Evolutionary conservation across 2,113 vertebrate genomes (phyloP), one percentile per base, ranked within the genome.

Genomic region (Heterotilapia buettikoferi): DNA sequence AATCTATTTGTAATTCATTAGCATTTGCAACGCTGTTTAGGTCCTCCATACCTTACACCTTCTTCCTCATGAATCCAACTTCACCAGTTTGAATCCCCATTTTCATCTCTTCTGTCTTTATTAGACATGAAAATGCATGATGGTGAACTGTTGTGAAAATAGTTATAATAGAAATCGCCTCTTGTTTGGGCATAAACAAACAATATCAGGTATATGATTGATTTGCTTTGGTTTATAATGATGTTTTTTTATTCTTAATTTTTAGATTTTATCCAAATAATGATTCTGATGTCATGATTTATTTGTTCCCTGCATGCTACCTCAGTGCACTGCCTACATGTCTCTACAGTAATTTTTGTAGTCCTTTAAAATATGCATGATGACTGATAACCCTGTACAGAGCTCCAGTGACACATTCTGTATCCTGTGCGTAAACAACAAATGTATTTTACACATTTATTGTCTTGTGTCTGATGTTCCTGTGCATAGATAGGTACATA

Each of bases 91-190:
- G 18, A 91, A 93, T 90, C 88, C 93, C 84, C 79, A 88, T 89
- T 91, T 94, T 94, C 87, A 94, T 93, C 87, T 94, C 88, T 93
- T 92, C 40, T 90, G 87, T 92, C 90, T 82, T 83, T 84, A 90
- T 78, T 90, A 87, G 91, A 93, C 83, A 93, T 89, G 92, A 92
- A 93, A 92, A 91, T 94, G 92, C 92, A 92, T 90, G 92, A 89
- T 86, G 83, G 86, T 93, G 85, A 93, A 94, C 91, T 93, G 91
- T 93, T 14, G 84, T 93, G 89, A 84, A 79, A 84, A 84, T 63
- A 83, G 80, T 89, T 86, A 61, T 76, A 73, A 73, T 80, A 73
- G 43, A 84, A 84, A 50, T 4, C 2, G 91, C 92, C 84, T 92
- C 47, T 88, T 92, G 90, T 95, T 93, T 94, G 87, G 90, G 88